These are phyloP conservation scores for Brachyptera risi DNA, from an alignment of 2,888 invertebrate species.

Conservation along the genomic window DNA sequence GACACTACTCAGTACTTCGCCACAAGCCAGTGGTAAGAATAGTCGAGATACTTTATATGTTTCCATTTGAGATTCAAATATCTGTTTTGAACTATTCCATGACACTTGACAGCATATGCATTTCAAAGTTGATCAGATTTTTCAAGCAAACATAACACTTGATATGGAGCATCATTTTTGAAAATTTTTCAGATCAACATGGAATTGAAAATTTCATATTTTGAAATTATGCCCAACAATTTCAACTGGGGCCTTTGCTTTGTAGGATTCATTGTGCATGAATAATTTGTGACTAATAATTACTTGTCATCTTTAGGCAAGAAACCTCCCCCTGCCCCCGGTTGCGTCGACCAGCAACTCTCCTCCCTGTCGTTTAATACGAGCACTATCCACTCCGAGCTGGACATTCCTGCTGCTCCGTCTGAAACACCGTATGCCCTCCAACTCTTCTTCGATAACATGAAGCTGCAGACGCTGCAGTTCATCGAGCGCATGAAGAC, in stretches of 20 bases:
- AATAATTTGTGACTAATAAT: conserved; percentile 37
- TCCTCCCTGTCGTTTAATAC: conserved; percentile 68
- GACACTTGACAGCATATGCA: too few relatives aligned
- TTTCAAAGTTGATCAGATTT: too few relatives aligned
- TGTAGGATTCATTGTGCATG: not conserved
- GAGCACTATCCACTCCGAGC: conserved; percentile 68
- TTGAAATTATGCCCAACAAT: not conserved
- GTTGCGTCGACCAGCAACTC: conserved; percentile 86
- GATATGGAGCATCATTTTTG: too few relatives aligned
- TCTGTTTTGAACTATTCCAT: too few relatives aligned
- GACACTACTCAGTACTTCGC: conserved; percentile 81
- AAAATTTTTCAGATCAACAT: too few relatives aligned
- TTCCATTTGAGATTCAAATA: too few relatives aligned
- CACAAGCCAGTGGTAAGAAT: conserved; percentile 57
- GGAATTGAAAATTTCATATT: too few relatives aligned
- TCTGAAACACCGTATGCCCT: conserved; percentile 78
- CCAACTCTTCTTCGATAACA: conserved; percentile 79
- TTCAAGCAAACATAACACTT: too few relatives aligned
- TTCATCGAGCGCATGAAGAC: conserved; percentile 81
- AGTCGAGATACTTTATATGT: too few relatives aligned
- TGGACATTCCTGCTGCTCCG: conserved; percentile 76
- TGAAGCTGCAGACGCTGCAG: conserved; percentile 76
- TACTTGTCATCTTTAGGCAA: too few relatives aligned
- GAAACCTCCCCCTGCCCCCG: conserved; percentile 81
- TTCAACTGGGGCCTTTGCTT: not conserved